These are phyloP conservation scores for human (Homo sapiens) DNA, from an alignment of 2,113 vertebrate genomes.

Conservation along the genomic window GRCh38 chr13:105980501-105981000, in stretches of 20 bases:
- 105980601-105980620: accelerated
- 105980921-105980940: slow-evolving; percentile 12
- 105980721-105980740: neutral
- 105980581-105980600: accelerated
- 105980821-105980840: neutral
- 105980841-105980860: neutral
- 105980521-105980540: too few relatives aligned
- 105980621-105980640: neutral
- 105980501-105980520: neutral
- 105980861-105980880: accelerated
- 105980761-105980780: neutral
- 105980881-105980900: neutral
- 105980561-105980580: too few relatives aligned
- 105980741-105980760: neutral
- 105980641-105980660: neutral
- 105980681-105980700: neutral
- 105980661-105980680: neutral
- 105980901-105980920: neutral
- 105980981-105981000: slow-evolving; percentile 52
- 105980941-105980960: neutral
- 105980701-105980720: neutral
- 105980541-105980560: accelerated
- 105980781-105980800: neutral
- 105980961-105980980: slow-evolving; percentile 50
- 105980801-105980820: neutral